These are phyloP conservation scores for Drosophila acutilabella DNA, from an alignment of 2,888 invertebrate species.

Conservation along the genomic window DNA sequence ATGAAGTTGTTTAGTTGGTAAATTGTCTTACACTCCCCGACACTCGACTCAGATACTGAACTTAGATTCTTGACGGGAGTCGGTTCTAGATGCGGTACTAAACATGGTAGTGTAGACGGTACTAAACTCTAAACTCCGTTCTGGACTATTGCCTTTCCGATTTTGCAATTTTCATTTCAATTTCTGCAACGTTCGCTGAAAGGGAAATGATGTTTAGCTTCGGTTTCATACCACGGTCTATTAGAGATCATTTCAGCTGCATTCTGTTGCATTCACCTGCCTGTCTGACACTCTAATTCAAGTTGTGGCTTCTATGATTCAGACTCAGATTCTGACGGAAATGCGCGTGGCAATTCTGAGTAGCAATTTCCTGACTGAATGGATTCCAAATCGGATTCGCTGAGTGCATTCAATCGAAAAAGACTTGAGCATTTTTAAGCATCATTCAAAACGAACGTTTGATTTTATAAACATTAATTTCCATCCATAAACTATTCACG, in stretches of 20 bases:
- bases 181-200: constrained; percentile 73
- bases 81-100: constrained; percentile 2
- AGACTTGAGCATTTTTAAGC: constrained; percentile 14
- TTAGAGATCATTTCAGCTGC: constrained; percentile 57
- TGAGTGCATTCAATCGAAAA: constrained; percentile 44
- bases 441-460: constrained; percentile 1
- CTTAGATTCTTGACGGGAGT: constrained; percentile 3
- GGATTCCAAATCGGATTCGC: constrained; percentile 25
- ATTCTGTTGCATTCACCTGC: constrained; percentile 48
- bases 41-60: constrained; percentile 16
- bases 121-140: constrained; percentile 29
- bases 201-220: constrained; percentile 72
- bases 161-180: constrained; percentile 79
- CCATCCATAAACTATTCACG: background rate
- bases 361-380: constrained; percentile 66
- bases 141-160: constrained; percentile 51
- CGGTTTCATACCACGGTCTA: constrained; percentile 54
- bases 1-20: constrained; percentile 79
- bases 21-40: constrained; percentile 63
- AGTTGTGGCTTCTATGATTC: constrained; percentile 52
- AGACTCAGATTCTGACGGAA: constrained; percentile 55
- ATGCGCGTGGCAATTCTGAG: constrained; percentile 71
- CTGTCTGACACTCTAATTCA: constrained; percentile 46
- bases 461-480: background rate
- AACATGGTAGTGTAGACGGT: too few relatives aligned